Percentiles rank a stretch among this genome's conserved stretches.
phyloP scores from a whole-genome alignment of 1,140 invertebrate species.

The Diachasma alloeum region DNA sequence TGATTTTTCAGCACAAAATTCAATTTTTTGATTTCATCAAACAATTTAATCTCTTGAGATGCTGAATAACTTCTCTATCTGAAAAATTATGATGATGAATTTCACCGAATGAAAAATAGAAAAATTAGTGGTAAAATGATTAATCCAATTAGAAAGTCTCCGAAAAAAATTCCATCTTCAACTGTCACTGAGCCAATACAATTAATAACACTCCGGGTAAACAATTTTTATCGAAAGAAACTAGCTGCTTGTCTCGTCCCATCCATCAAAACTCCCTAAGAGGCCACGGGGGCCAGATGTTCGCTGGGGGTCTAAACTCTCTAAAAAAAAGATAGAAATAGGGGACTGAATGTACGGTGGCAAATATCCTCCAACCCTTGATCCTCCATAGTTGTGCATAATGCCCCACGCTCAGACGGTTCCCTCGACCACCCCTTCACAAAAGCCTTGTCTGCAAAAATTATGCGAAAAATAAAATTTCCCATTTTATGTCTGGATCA shows the following conservation, averaged over 20 bases:
- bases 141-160: too few species aligned
- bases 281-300: constrained; percentile 22
- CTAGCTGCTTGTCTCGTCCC: neutral
- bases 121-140: too few species aligned
- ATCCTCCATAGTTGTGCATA: constrained; percentile 20
- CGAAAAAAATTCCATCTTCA: neutral
- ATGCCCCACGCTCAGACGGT: neutral
- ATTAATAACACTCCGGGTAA: neutral
- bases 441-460: neutral
- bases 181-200: neutral
- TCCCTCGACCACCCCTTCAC: constrained; percentile 9
- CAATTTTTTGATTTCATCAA: too few species aligned
- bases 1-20: too few species aligned
- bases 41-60: too few species aligned
- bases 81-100: too few species aligned
- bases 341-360: constrained; percentile 7
- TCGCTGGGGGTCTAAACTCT: constrained; percentile 15
- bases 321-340: neutral
- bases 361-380: constrained; percentile 23
- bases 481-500: constrained; percentile 45
- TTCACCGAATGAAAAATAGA: too few species aligned
- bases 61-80: too few species aligned
- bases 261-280: constrained; percentile 3
- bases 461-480: constrained; percentile 42
- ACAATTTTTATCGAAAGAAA: neutral